phyloP scores from a whole-genome alignment of 1,140 invertebrate genomes.

The Agrypnia vestita region DNA sequence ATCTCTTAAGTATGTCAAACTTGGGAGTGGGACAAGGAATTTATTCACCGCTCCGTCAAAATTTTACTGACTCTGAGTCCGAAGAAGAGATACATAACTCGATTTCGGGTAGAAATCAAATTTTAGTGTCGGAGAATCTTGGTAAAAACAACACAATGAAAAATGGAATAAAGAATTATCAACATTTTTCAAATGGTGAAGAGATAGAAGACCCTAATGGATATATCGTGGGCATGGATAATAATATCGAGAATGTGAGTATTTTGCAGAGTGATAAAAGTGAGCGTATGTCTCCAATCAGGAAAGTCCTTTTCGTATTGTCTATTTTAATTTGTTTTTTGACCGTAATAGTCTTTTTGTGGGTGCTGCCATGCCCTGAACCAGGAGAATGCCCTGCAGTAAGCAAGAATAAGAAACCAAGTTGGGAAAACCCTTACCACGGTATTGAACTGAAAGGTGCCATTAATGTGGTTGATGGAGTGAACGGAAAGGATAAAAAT shows the following conservation, averaged over 20 bases:
- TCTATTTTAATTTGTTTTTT: slow-evolving; percentile 82
- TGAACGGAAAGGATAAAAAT: slow-evolving; percentile 76
- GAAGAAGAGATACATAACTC: slow-evolving; percentile 76
- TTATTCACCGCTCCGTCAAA: slow-evolving; percentile 82
- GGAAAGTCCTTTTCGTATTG: slow-evolving; percentile 78
- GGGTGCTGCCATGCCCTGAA: slow-evolving; percentile 82
- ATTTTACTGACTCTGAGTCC: slow-evolving; percentile 82
- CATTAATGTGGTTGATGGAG: slow-evolving; percentile 79
- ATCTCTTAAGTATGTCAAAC: slow-evolving; percentile 48
- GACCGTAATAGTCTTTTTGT: slow-evolving; percentile 82
- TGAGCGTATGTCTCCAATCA: slow-evolving; percentile 65
- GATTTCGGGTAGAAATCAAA: slow-evolving; percentile 64
- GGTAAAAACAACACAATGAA: slow-evolving; percentile 52
- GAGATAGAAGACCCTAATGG: slow-evolving; percentile 57
- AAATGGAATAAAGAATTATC: slow-evolving; percentile 49
- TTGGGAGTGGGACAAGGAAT: slow-evolving; percentile 66
- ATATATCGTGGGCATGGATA: slow-evolving; percentile 49
- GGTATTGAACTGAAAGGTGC: slow-evolving; percentile 82
- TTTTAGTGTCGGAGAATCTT: slow-evolving; percentile 33
- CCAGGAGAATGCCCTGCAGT: slow-evolving; percentile 75
- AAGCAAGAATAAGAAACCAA: slow-evolving; percentile 74
- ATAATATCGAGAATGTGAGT: slow-evolving; percentile 53
- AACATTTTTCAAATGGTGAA: slow-evolving; percentile 55
- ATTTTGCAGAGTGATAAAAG: slow-evolving; percentile 55
- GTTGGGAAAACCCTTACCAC: slow-evolving; percentile 82